Conservation (phyloP, 2,888 invertebrate genomes). For the Leptinotarsa juncta region DNA sequence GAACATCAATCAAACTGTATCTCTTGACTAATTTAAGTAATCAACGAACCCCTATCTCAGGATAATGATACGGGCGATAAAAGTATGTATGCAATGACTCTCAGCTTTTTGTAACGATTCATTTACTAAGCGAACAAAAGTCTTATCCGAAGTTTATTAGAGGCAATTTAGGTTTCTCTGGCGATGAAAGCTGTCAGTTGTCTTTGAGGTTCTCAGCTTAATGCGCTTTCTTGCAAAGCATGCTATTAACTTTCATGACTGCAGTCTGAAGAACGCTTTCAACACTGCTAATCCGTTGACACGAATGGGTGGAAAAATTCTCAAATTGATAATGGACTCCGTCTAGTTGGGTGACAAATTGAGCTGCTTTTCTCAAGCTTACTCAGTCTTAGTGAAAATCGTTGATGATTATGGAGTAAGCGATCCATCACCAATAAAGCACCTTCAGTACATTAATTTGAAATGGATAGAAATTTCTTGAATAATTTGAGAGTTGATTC, state of each 20-base stretch:
- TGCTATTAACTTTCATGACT: constrained; percentile 13
- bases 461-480: too few relatives aligned
- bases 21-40: background rate
- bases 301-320: background rate
- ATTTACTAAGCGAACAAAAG: background rate
- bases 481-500: too few relatives aligned
- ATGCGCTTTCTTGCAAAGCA: background rate
- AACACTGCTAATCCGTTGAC: background rate
- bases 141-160: background rate
- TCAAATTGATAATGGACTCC: background rate
- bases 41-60: background rate
- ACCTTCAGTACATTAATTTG: too few relatives aligned
- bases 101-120: background rate
- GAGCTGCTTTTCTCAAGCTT: background rate
- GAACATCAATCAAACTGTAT: too few relatives aligned
- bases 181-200: constrained; percentile 6
- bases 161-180: constrained; percentile 7
- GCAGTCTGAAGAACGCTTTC: background rate
- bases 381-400: too few relatives aligned
- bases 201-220: constrained; percentile 1
- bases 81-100: background rate
- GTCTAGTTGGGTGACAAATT: background rate
- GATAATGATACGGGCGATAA: background rate
- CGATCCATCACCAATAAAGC: too few relatives aligned
- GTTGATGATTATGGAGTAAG: too few relatives aligned